These are phyloP conservation scores for Drosophila ercepeae DNA, from an alignment of 1,140 invertebrate genomes.

Conservation along the genomic window DNA sequence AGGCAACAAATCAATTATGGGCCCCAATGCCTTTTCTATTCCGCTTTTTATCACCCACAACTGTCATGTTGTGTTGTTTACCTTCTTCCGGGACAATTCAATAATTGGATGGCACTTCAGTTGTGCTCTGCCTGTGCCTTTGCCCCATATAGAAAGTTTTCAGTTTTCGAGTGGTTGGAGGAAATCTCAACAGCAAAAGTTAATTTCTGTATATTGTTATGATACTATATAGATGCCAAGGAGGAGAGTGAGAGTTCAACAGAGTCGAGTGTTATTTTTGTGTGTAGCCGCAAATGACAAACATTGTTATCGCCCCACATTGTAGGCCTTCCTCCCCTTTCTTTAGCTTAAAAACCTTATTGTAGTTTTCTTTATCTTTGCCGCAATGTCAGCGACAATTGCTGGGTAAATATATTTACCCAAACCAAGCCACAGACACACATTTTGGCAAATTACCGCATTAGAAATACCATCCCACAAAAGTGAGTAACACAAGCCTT, in stretches of 20 bases:
- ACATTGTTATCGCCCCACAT: slow-evolving; percentile 62
- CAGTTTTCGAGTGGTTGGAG: no score
- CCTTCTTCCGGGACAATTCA: slow-evolving; percentile 46
- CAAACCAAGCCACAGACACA: slow-evolving; percentile 21
- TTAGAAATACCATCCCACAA: not conserved
- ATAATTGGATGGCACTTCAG: slow-evolving; percentile 50
- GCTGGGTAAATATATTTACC: slow-evolving; percentile 55
- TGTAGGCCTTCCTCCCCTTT: not conserved
- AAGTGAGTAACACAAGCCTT: not conserved
- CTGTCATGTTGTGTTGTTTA: slow-evolving; percentile 36
- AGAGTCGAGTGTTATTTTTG: slow-evolving; percentile 38
- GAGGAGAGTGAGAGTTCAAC: not conserved
- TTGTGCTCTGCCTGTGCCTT: no score
- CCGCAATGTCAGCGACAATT: slow-evolving; percentile 61
- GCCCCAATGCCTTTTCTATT: slow-evolving; percentile 8
- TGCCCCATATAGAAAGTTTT: slow-evolving; percentile 55
- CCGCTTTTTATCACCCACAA: slow-evolving; percentile 37
- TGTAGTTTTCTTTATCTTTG: slow-evolving; percentile 54
- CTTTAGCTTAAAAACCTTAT: not conserved
- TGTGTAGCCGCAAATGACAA: slow-evolving; percentile 51
- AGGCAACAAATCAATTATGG: slow-evolving; percentile 72
- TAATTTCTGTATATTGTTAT: slow-evolving; percentile 66
- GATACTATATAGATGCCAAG: not conserved
- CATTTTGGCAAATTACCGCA: slow-evolving; percentile 13
- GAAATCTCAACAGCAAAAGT: slow-evolving; percentile 67